Evolutionary conservation across 2,888 invertebrate species (phyloP).

Genomic region (Poecilobothrus nobilitatus): DNA sequence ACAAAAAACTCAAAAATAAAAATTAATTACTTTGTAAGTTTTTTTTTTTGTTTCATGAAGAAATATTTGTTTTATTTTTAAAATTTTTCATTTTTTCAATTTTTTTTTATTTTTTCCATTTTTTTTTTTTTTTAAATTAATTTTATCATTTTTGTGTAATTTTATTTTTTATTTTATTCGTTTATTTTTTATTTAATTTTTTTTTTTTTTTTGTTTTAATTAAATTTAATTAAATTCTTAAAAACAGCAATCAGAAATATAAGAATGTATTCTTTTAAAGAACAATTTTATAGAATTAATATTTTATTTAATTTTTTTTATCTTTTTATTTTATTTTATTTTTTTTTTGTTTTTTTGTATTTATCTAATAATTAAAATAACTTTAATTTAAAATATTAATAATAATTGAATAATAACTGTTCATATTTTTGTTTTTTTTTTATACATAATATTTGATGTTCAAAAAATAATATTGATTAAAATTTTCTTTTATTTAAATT

Average conservation of each 20-base stretch:
- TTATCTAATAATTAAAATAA: not conserved
- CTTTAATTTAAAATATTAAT: not conserved
- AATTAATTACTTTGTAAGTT: too few species aligned
- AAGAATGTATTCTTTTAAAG: conserved; percentile 17
- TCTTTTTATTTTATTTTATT: not conserved
- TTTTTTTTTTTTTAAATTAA: not conserved
- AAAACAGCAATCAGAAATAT: conserved; percentile 17
- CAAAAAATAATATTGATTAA: not conserved
- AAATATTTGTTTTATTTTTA: conserved; percentile 1
- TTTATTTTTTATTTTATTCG: not conserved
- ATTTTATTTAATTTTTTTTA: not conserved
- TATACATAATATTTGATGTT: too few species aligned
- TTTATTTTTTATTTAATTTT: not conserved
- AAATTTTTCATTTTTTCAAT: not conserved
- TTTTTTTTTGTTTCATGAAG: not conserved
- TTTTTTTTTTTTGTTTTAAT: not conserved
- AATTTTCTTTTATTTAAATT: not conserved
- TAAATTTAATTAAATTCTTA: conserved; percentile 8
- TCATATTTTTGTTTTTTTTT: too few species aligned
- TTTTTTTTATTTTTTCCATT: not conserved
- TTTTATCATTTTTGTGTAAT: not conserved
- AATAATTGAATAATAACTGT: not conserved
- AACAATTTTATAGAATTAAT: conserved; percentile 13
- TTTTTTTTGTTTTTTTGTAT: not conserved
- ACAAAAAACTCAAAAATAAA: too few species aligned